Percentiles rank a stretch among this genome's conserved stretches.
Conservation (phyloP, 2,888 invertebrate genomes). For the Polietes domitor region DNA sequence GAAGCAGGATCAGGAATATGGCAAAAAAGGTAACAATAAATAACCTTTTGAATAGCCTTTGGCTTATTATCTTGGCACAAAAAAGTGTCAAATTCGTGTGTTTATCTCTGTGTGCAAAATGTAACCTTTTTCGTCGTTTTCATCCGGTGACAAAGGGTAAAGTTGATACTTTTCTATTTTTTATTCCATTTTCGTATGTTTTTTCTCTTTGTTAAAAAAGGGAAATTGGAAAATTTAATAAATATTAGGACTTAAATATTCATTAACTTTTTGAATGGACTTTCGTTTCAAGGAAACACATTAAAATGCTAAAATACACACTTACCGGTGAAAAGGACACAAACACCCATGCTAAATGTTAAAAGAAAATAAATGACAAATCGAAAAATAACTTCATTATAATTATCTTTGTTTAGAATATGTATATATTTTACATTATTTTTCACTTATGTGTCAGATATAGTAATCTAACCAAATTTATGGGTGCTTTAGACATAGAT, state of each 20-base stretch:
- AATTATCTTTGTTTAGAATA: too few species aligned
- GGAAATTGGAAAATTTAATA: slow-evolving; percentile 28
- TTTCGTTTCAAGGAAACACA: too few species aligned
- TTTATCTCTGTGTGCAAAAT: slow-evolving; percentile 39
- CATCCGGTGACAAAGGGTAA: not conserved
- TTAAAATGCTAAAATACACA: too few species aligned
- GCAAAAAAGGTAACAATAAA: not conserved
- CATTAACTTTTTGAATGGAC: not conserved
- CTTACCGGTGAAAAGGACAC: too few species aligned
- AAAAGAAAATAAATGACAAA: too few species aligned
- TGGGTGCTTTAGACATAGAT: too few species aligned
- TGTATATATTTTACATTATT: too few species aligned
- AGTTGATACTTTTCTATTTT: slow-evolving; percentile 17
- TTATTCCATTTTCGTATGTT: not conserved
- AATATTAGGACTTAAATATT: not conserved
- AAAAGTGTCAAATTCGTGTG: slow-evolving; percentile 57
- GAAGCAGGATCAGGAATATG: not conserved
- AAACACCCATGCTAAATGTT: too few species aligned
- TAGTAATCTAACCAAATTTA: too few species aligned
- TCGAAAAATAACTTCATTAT: too few species aligned
- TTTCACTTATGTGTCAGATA: too few species aligned
- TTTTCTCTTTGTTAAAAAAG: not conserved
- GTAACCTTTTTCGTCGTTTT: slow-evolving; percentile 9
- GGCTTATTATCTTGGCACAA: slow-evolving; percentile 39
- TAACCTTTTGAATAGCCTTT: slow-evolving; percentile 29